Evolutionary conservation across 2,113 vertebrate species (phyloP).

Genomic region (Nicator chloris): DNA sequence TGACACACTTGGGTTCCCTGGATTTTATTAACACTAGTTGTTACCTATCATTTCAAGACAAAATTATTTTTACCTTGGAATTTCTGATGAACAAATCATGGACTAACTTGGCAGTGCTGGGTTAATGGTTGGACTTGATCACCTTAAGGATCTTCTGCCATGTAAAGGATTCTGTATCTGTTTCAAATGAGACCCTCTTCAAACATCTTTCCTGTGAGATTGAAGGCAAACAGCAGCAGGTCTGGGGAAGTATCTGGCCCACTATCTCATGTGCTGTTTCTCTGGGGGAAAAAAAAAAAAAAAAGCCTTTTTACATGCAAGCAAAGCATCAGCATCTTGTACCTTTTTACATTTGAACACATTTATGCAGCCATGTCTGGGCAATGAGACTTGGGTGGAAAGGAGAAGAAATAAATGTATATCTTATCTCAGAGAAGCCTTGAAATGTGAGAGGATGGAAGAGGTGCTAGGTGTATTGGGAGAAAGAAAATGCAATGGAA

Average conservation of each 20-base stretch:
- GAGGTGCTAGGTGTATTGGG: background rate
- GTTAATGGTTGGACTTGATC: background rate
- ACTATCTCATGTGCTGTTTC: background rate
- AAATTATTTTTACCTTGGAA: background rate
- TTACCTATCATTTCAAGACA: background rate
- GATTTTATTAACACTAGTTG: background rate
- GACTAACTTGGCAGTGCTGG: background rate
- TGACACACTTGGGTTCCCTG: background rate
- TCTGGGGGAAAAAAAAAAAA: no score
- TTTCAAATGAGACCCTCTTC: background rate
- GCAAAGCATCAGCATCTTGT: background rate
- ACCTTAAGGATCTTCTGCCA: background rate
- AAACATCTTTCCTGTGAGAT: background rate
- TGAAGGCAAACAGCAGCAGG: background rate
- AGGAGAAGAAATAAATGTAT: background rate
- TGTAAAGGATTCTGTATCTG: fast-evolving
- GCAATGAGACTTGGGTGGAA: background rate
- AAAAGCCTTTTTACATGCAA: background rate
- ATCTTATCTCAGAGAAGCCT: background rate
- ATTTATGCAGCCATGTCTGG: background rate
- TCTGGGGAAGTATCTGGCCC: background rate
- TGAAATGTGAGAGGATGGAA: background rate
- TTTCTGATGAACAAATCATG: background rate
- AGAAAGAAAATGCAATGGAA: background rate
- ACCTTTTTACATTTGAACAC: background rate